Conservation (phyloP, 2,888 invertebrate genomes). For the Tanaodytes sp. region DNA sequence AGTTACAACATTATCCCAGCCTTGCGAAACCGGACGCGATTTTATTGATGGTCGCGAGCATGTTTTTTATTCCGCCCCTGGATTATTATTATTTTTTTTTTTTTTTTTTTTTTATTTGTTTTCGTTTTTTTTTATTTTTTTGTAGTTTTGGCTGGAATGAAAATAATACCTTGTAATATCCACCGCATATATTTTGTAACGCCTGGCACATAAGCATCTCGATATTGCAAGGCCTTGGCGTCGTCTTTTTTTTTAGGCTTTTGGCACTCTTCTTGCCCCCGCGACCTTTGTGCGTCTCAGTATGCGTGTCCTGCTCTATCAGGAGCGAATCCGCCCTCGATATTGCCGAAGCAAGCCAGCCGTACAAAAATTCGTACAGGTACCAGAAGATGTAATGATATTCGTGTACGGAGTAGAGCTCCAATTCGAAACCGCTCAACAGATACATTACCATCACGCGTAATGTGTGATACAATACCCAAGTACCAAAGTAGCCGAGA, state of each 20-base stretch:
- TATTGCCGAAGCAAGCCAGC: conserved; percentile 93
- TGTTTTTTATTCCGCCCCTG: too few species aligned
- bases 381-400: conserved; percentile 98
- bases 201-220: conserved; percentile 94
- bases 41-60: too few species aligned
- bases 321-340: conserved; percentile 90
- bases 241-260: conserved; percentile 81
- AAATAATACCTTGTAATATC: conserved; percentile 86
- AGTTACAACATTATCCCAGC: too few species aligned
- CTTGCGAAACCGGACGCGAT: too few species aligned
- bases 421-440: conserved; percentile 94
- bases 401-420: conserved; percentile 96
- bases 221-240: conserved; percentile 81
- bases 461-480: conserved; percentile 95
- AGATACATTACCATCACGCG: conserved; percentile 94
- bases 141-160: too few species aligned
- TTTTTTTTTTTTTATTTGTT: too few species aligned
- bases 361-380: conserved; percentile 93
- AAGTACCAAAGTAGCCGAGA: conserved; percentile 91
- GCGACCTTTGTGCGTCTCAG: conserved; percentile 71
- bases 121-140: too few species aligned
- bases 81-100: too few species aligned
- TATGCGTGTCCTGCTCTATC: conserved; percentile 81
- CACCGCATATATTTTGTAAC: conserved; percentile 94
- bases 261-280: conserved; percentile 74